Evolutionary conservation across 2,113 vertebrate species (phyloP), one percentile per base, ranked within the genome.

Genomic region (Rhabdomys dilectus): DNA sequence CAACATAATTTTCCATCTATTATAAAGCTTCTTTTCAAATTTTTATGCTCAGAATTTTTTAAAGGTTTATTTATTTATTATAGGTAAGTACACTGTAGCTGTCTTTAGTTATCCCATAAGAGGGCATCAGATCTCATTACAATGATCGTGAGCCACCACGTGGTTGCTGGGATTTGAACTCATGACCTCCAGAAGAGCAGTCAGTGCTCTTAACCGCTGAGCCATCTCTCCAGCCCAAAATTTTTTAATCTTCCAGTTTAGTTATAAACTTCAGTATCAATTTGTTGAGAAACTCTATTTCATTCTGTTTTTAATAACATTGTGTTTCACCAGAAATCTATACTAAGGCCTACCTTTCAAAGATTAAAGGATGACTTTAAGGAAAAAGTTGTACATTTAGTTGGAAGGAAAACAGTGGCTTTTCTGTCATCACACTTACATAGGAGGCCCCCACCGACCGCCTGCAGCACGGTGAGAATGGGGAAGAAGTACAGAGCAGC

Each of bases 401-500:
- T 5, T 62, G 36, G 53, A 36, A 84, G 7, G 56, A 82, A 36
- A 60, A 42, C 48, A 34, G 45, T 72, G 48, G 51, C 80, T 93
- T 34, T 66, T 45, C 68, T 45, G 11, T 56, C 80, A 56, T 70
- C 84, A 97, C 42, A 99, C 99, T 99, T 98, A 99, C 99, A 99
- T 29, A 99, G 99, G 94, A 99, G 98, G 34, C 99, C 99, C 78
- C 99, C 99, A 9, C 99, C 99, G 15, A 99, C 99, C 0, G 99
- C 99, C 98, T 99, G 99, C 75, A 99, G 99, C 92, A 99, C 99
- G 0, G 99, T 99, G 85, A 99, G 98, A 96, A 99, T 99, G 7
- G 99, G 99, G 97, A 99, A 99, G 98, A 99, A 99, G 98, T 99
- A 99, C 0, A 99, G 99, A 0, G 99, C 99, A 0, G 99, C 99